phyloP scores from a whole-genome alignment of 2,888 invertebrate genomes.

The Matsumyia berberina region DNA sequence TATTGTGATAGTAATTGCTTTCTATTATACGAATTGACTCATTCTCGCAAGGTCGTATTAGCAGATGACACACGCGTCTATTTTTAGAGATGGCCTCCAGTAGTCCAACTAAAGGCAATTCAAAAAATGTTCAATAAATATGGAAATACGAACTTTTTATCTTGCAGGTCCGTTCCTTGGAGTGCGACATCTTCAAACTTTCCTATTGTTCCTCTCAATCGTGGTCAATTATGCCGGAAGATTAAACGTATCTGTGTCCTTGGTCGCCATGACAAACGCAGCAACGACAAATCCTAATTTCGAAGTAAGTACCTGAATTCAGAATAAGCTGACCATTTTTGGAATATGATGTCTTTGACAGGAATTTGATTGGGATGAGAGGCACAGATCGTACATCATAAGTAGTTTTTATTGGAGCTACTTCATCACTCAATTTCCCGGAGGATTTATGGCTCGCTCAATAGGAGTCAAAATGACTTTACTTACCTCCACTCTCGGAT shows the following conservation, averaged over 20 bases:
- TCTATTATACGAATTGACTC: background rate
- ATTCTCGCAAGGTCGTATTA: background rate
- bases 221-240: conserved; percentile 87
- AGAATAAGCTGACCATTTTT: background rate
- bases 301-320: conserved; percentile 80
- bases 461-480: conserved; percentile 88
- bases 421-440: conserved; percentile 85
- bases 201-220: conserved; percentile 86
- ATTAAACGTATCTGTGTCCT: conserved; percentile 88
- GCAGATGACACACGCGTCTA: background rate
- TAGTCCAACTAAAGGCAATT: background rate
- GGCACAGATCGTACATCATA: conserved; percentile 85
- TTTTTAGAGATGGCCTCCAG: background rate
- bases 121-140: background rate
- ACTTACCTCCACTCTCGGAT: conserved; percentile 85
- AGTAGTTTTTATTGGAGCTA: conserved; percentile 88
- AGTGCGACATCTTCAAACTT: conserved; percentile 84
- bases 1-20: background rate
- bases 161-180: conserved; percentile 82
- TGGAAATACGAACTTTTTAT: background rate
- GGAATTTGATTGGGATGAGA: conserved; percentile 83
- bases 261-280: conserved; percentile 88
- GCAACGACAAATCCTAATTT: conserved; percentile 83
- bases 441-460: conserved; percentile 87
- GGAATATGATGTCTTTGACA: conserved; percentile 82